Base-by-base conservation (phyloP, 92 coral and sea anemone genomes). In the Actinernus sp. region DNA sequence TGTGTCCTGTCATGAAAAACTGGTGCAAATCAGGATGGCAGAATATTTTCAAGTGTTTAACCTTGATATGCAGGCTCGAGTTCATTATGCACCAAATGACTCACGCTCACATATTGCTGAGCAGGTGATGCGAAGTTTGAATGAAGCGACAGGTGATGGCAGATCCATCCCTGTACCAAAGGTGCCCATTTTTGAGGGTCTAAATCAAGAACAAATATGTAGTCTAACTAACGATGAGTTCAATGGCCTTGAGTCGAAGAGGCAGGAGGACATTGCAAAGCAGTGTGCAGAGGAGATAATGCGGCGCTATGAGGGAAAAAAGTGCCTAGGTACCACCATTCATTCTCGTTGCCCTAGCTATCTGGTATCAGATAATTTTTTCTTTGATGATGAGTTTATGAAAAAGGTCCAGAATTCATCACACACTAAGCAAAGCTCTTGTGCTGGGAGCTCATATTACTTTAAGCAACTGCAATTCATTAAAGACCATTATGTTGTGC, bases 61-160 rank as follows among this genome's bases (percentile, higher is more conserved):
- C 31, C 63, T 73, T 21, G 81, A 61, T 53, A 29, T 61, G 40
- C 72, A 61, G 72, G 72, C 72, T 29, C 55, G 72, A 39, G 26
- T 63, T 5, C 81, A 62, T 53, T 62, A 74, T 62, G 81, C 81
- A 9, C 72, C 81, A 26, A 62, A 79, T 40, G 86, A 71, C 46
- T 79, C 79, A 16, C n/a, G 59, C 26, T 51, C 72, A 29, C 86
- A 70, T 38, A 61, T 63, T 32, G 86, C 79, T 23, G 86, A 79
- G 56, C 64, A 71, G 67, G 86, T 70, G 60, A 78, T 69, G 85
- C 48, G 85, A 22, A 37, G 63, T 26, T 40, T 69, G 52, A 73
- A 78, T 69, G 85, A 78, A 58, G 63, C 69, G 22, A 57, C 68
- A 29, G 84, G 77, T 43, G 76, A 77, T 66, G 84, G 76, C 55